These are phyloP conservation scores for Acanthopagrus latus DNA, from an alignment of 2,797 vertebrate species.

Conservation along the genomic window DNA sequence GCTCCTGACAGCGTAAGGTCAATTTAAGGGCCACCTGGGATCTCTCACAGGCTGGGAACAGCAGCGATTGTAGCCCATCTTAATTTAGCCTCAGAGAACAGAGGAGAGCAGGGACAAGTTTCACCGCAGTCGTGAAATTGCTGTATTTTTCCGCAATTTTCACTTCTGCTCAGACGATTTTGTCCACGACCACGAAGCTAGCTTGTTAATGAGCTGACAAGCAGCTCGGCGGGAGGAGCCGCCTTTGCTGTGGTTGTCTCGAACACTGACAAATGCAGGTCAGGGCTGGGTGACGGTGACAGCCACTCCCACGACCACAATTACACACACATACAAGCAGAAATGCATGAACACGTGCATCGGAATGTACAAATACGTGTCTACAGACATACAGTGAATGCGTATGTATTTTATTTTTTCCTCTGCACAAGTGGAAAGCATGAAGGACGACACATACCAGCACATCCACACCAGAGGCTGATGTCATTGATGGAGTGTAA, in stretches of 20 bases:
- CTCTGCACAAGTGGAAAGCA: background rate
- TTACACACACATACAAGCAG: background rate
- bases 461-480: background rate
- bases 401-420: background rate
- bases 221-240: background rate
- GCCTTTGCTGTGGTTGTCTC: slow-evolving; percentile 12
- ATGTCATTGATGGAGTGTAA: slow-evolving; percentile 68
- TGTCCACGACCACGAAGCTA: background rate
- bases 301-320: background rate
- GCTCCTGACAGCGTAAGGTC: slow-evolving; percentile 57
- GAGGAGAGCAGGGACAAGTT: background rate
- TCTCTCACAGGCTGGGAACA: slow-evolving; percentile 36
- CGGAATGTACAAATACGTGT: background rate
- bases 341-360: background rate
- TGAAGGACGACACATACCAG: background rate
- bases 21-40: slow-evolving; percentile 64
- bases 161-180: slow-evolving; percentile 1
- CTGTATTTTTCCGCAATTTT: slow-evolving; percentile 1
- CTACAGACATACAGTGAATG: background rate
- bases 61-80: slow-evolving; percentile 34
- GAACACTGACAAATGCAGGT: background rate
- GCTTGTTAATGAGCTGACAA: slow-evolving; percentile 6
- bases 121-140: background rate
- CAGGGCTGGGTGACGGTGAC: background rate
- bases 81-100: slow-evolving; percentile 36